These are phyloP conservation scores for Hassar affinis DNA, from an alignment of 2,113 vertebrate species.

Conservation along the genomic window DNA sequence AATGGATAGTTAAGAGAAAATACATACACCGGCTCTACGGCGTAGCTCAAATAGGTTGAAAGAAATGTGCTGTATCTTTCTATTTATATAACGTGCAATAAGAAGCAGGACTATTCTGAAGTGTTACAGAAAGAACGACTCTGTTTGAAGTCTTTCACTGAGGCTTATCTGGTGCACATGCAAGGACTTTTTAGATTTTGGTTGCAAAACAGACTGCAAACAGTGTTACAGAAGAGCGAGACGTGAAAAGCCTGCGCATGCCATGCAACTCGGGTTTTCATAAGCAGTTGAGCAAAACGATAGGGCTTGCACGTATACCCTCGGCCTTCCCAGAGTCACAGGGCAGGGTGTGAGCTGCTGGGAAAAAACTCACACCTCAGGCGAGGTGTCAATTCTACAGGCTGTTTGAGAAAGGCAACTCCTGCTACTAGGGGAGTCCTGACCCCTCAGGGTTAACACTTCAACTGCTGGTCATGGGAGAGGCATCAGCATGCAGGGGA, in stretches of 20 bases:
- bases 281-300: neutral
- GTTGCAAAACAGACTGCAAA: constrained; percentile 10
- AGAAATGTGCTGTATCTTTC: neutral
- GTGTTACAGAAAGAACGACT: neutral
- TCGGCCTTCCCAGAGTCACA: neutral
- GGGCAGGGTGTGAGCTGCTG: constrained; percentile 26
- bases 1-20: constrained; percentile 1
- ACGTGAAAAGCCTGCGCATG: neutral
- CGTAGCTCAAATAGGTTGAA: neutral
- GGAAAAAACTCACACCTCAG: constrained; percentile 28
- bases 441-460: constrained; percentile 50
- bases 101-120: neutral
- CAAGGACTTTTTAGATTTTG: neutral
- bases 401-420: constrained; percentile 37
- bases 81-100: neutral
- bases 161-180: constrained; percentile 1
- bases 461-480: constrained; percentile 51
- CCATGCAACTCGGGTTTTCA: neutral
- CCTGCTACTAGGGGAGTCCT: constrained; percentile 12
- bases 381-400: constrained; percentile 53
- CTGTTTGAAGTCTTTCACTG: neutral
- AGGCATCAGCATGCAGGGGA: constrained; percentile 4
- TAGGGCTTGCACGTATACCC: neutral
- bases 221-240: neutral
- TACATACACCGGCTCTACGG: neutral